phyloP scores from a whole-genome alignment of 2,797 vertebrate species.

The Remorina albescens region DNA sequence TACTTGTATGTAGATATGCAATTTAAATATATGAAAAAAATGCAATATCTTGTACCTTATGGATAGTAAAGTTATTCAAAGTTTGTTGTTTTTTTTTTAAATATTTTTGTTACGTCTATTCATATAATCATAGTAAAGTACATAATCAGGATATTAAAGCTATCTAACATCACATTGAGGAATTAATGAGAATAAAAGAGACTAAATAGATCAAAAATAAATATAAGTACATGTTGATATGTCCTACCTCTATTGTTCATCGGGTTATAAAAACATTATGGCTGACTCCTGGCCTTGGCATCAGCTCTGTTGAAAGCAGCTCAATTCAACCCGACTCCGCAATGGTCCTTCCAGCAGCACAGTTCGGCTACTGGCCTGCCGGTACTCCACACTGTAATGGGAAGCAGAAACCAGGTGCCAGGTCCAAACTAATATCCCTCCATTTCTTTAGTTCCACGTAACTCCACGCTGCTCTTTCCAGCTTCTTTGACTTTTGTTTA shows the following conservation, averaged over 20 bases:
- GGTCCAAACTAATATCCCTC: conserved; percentile 64
- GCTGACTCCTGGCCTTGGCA: conserved; percentile 70
- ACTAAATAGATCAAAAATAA: neutral
- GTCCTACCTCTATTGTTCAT: conserved; percentile 81
- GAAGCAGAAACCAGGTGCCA: conserved; percentile 64
- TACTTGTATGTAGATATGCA: neutral
- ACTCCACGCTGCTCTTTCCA: conserved; percentile 53
- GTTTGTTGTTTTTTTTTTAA: neutral
- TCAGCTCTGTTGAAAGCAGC: conserved; percentile 63
- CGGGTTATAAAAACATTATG: conserved; percentile 81
- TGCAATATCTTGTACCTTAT: neutral
- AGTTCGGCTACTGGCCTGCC: conserved; percentile 42
- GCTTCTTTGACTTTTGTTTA: conserved; percentile 27
- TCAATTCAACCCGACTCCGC: conserved; percentile 17
- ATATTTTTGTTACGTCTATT: neutral
- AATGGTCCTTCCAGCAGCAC: conserved; percentile 54
- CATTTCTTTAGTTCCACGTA: conserved; percentile 56
- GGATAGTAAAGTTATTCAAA: neutral
- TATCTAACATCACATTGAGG: neutral
- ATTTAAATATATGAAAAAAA: neutral
- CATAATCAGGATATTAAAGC: neutral
- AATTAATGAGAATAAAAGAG: neutral
- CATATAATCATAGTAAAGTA: neutral
- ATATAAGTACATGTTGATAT: too few relatives aligned
- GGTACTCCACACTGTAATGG: conserved; percentile 67